Base-by-base conservation (phyloP, 2,888 invertebrate species). In the Sarcophaga carnaria region DNA sequence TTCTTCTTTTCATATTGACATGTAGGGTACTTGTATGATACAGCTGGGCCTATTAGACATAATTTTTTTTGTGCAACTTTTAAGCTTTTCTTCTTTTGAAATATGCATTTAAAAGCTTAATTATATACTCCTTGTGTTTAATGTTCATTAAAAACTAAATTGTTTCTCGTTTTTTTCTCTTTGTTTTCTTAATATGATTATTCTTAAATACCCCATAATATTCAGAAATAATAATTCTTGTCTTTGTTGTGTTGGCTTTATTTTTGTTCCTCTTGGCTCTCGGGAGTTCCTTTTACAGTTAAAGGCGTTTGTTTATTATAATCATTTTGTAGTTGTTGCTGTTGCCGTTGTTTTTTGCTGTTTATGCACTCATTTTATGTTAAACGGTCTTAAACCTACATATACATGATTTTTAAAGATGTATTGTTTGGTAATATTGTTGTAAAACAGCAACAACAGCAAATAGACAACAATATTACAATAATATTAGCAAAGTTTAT, bases 401-500 rank as follows among this genome's bases (percentile, higher is more conserved):
- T 63, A 70, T 84, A 62, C 72, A 63, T 3, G 64, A 17, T 17
- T n/a, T 6, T 8, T 22, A 66, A 62, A 66, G 63, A 78, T 78
- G 66, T 75, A 75, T 78, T 84, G 47, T 70, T 37, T 76, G 37
- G 60, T 62, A 59, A 76, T 85, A 80, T 77, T 76, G 62, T 37
- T 76, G 70, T 25, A 76, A 71, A 76, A 59, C 64, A 63, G 47
- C 67, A 86, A 60, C 37, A 75, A 60, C 78, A 59, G 59, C 20
- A 72, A 72, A 37, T 37, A 37, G 37, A 37, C 37, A 37, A 37
- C 37, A 37, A 37, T 37, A 37, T 37, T 37, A 37, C 5, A 54
- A 54, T 54, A 14, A 54, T 54, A 14, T 54, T 54, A 17, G 14
- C 54, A 54, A 54, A 54, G 14, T 54, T 54, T 54, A 54, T 54